These are phyloP conservation scores for Brenthis daphne DNA, from an alignment of 2,888 invertebrate genomes.

Conservation along the genomic window DNA sequence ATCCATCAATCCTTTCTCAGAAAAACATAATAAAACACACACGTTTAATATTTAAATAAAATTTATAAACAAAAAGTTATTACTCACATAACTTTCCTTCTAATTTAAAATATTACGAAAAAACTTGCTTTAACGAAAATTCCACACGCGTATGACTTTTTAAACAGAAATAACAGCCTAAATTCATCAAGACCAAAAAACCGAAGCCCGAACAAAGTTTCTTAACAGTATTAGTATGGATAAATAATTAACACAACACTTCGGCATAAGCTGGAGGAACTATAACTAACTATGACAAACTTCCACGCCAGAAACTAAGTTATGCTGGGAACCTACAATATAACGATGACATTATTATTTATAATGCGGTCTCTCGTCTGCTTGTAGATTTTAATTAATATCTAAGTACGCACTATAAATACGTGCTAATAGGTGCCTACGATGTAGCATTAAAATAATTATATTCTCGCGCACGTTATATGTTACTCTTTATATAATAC, in stretches of 20 bases:
- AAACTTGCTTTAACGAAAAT: no score
- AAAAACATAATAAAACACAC: no score
- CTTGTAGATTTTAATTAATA: slow-evolving; percentile 33
- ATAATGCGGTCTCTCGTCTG: slow-evolving; percentile 36
- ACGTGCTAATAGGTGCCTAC: background rate
- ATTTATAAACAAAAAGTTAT: no score
- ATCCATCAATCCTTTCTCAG: no score
- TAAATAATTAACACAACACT: slow-evolving; percentile 42
- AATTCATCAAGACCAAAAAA: background rate
- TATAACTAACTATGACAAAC: slow-evolving; percentile 40
- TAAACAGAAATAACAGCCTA: background rate
- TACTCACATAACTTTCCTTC: no score
- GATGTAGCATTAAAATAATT: no score
- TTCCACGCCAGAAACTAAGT: slow-evolving; percentile 36
- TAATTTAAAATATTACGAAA: no score
- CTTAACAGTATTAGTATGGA: slow-evolving; percentile 39
- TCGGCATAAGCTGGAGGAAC: slow-evolving; percentile 36
- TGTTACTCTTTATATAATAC: no score
- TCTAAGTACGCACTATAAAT: slow-evolving; percentile 5
- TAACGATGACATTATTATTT: slow-evolving; percentile 40
- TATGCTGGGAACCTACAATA: slow-evolving; percentile 36
- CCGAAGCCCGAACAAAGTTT: slow-evolving; percentile 25
- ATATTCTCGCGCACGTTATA: no score
- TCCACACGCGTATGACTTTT: no score
- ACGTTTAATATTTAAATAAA: no score